These are phyloP conservation scores for Synanthedon myopaeformis DNA, from an alignment of 2,888 invertebrate genomes.

Conservation along the genomic window DNA sequence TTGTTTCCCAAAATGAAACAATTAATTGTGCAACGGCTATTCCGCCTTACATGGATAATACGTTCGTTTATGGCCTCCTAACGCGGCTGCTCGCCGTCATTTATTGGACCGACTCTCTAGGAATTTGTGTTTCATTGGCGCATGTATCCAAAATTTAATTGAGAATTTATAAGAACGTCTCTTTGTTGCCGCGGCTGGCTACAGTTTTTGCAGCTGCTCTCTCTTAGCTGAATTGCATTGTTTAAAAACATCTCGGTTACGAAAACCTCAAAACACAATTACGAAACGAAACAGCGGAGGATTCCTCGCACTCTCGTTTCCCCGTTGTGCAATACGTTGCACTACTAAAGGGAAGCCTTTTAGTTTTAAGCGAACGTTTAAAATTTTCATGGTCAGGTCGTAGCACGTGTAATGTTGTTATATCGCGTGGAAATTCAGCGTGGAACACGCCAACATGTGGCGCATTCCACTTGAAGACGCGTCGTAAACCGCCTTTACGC, in stretches of 20 bases:
- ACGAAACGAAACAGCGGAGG: slow-evolving; percentile 3
- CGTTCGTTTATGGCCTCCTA: slow-evolving; percentile 70
- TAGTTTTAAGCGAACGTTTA: slow-evolving; percentile 51
- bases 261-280: slow-evolving; percentile 16
- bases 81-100: slow-evolving; percentile 68
- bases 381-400: slow-evolving; percentile 66
- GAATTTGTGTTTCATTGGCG: slow-evolving; percentile 67
- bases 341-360: slow-evolving; percentile 24
- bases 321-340: slow-evolving; percentile 13
- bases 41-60: slow-evolving; percentile 72
- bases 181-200: slow-evolving; percentile 58
- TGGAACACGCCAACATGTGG: slow-evolving; percentile 54
- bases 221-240: slow-evolving; percentile 27
- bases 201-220: slow-evolving; percentile 6
- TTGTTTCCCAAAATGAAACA: slow-evolving; percentile 72
- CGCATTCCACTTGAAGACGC: slow-evolving; percentile 62
- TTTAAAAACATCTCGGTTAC: slow-evolving; percentile 40
- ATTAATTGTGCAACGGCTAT: slow-evolving; percentile 72
- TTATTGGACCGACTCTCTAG: slow-evolving; percentile 68
- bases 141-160: slow-evolving; percentile 68
- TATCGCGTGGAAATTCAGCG: slow-evolving; percentile 47
- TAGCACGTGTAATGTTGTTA: slow-evolving; percentile 60
- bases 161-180: slow-evolving; percentile 63
- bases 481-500: slow-evolving; percentile 68
- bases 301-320: slow-evolving; percentile 20